Base-by-base conservation (phyloP, 2,113 vertebrate species). In the Datnioides undecimradiatus region DNA sequence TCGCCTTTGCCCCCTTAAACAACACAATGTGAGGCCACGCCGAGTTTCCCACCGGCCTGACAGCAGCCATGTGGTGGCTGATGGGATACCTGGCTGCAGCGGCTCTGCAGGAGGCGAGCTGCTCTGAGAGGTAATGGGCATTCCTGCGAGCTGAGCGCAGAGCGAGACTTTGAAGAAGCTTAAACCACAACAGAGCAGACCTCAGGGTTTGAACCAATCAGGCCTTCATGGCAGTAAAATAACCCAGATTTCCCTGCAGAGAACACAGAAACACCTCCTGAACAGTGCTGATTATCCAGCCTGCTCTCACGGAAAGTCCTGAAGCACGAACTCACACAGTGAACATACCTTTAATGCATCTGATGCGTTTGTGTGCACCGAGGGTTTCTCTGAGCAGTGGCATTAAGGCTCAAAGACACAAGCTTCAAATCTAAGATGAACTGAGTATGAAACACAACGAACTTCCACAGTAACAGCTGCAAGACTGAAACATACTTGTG, bases 141-240 rank as follows among this genome's bases (percentile, higher is more conserved):
- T 90, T 91, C 91, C 84, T 86, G 29, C 1, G 67, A 72, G 74
- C 68, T 91, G 79, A 89, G 88, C 27, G 19, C 75, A 86, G 45
- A 72, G 68, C 25, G 0, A 25, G 1, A 62, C 77, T 87, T 84
- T 82, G 83, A 76, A 83, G 85, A 76, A 54, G 31, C 55, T 73
- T 48, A 58, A 54, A 92, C 90, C 88, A 76, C 89, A 88, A 82
- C 84, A 86, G 55, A 91, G 78, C 29, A 48, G 46, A 64, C 65
- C 82, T 54, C 36, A 2, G 70, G 86, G 64, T 70, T 48, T 23
- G 34, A 83, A 71, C 84, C 72, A 82, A 82, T 82, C 80, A 80
- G 54, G 41, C 25, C 58, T 57, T 55, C 73, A 59, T 3, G 62
- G 80, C 59, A 73, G 76, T 48, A 57, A 76, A 78, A 57, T 19